These are phyloP conservation scores for Calliphora vomitoria DNA, from an alignment of 2,888 invertebrate species.

Conservation along the genomic window DNA sequence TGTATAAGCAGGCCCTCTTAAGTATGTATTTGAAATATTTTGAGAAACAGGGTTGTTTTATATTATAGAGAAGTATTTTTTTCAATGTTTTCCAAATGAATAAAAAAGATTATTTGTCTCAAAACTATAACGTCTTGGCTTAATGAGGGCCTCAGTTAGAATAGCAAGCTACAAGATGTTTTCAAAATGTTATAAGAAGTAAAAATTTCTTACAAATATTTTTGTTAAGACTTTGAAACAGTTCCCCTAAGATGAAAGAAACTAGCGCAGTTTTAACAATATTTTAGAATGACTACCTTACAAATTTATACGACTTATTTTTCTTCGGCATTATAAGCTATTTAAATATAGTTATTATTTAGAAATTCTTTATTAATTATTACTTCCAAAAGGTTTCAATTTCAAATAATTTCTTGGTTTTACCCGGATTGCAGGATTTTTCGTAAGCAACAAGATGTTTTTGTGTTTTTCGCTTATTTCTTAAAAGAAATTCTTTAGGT, in stretches of 20 bases:
- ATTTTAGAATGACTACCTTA: too few species aligned
- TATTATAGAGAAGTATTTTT: neutral
- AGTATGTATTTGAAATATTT: neutral
- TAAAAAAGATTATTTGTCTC: neutral
- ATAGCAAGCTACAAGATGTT: conserved; percentile 6
- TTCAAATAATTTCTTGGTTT: conserved; percentile 53
- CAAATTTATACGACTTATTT: too few species aligned
- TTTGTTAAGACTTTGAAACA: too few species aligned
- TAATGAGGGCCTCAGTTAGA: neutral
- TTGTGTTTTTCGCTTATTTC: neutral
- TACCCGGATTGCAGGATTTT: conserved; percentile 37
- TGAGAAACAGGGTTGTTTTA: neutral
- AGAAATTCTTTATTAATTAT: neutral
- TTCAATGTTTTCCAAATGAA: too few species aligned
- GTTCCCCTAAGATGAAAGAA: too few species aligned
- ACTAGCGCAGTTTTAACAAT: too few species aligned
- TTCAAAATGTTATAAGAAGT: neutral
- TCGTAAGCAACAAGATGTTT: conserved; percentile 51
- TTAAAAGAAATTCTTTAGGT: conserved; percentile 1
- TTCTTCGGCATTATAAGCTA: neutral
- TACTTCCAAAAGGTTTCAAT: conserved; percentile 7
- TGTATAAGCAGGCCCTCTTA: too few species aligned
- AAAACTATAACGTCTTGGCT: neutral
- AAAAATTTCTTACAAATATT: too few species aligned
- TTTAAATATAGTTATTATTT: too few species aligned